phyloP scores from a whole-genome alignment of 2,797 vertebrate genomes.

The Eutrigla gurnardus region DNA sequence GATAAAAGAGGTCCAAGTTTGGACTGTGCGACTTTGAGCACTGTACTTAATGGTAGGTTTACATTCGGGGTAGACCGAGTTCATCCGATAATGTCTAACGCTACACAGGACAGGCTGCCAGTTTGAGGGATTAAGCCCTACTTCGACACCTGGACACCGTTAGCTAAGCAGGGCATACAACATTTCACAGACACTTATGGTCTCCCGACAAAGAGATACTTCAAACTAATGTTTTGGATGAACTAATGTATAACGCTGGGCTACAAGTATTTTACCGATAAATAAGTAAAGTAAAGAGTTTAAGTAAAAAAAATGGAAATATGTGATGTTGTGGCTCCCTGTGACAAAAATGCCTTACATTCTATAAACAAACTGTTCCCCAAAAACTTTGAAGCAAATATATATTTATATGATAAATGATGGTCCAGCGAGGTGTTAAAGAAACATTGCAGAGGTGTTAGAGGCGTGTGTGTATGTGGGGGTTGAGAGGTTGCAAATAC shows the following conservation, averaged over 20 bases:
- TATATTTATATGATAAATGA: conserved; percentile 9
- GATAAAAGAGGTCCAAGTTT: conserved; percentile 4
- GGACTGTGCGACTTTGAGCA: conserved; percentile 10
- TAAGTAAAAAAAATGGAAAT: conserved; percentile 11
- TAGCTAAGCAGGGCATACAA: conserved; percentile 26
- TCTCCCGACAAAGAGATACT: not conserved
- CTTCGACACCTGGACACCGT: conserved; percentile 54
- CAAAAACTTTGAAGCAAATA: not conserved
- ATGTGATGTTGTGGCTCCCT: not conserved
- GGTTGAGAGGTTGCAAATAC: conserved; percentile 70
- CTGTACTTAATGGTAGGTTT: conserved; percentile 33
- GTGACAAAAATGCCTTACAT: not conserved
- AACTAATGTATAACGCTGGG: not conserved
- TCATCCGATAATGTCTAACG: conserved; percentile 59
- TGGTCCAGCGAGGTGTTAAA: conserved; percentile 27
- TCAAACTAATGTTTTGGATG: not conserved
- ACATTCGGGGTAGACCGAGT: conserved; percentile 40
- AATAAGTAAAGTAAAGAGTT: not conserved
- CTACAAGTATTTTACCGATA: not conserved
- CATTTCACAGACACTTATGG: conserved; percentile 32
- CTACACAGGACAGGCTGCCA: conserved; percentile 46
- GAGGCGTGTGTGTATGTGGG: not conserved
- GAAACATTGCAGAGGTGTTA: conserved; percentile 39
- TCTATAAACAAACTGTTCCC: not conserved
- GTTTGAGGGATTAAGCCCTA: conserved; percentile 56